Evolutionary conservation across 1,140 invertebrate species (phyloP), one percentile per base, ranked within the genome.

Genomic region (Olivierus martensii): DNA sequence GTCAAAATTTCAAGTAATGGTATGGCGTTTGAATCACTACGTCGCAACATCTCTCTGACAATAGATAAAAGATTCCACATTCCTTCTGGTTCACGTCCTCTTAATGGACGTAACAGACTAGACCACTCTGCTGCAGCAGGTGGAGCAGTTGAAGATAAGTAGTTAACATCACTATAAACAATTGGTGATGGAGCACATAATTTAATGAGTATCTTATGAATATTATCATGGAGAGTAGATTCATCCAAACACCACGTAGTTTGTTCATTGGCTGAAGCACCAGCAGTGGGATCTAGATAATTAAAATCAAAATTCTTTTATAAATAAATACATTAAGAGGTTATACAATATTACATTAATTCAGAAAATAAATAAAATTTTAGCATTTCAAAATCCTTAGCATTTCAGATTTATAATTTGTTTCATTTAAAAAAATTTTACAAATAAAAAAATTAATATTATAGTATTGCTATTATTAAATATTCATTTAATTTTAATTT

Each of bases 41-140:
- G 75, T 61, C 89, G 84, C 68, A 94, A 93, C 93, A 99, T 98
- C 73, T 98, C 94, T 3, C 92, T 76, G 1, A 98, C 92, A 53
- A 98, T 99, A 35, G 88, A 94, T 22, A 98, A 70, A 14, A 99
- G 72, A 73, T 98, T 99, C 90, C 91, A 94, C 85, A 98, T 93
- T 39, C 93, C 93, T 71, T 99, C 94, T 0, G 95, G 95, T 66
- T 99, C 94, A 28, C 92, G 74, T 0, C 93, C 92, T 7, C 93
- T 71, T 34, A 99, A 67, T 1, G 95, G 94, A 28, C 93, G 73
- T 49, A 99, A 69, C 19, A 98, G 68, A 28, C 86, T 93, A 17
- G 86, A 84, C 90, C 92, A 99, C 75, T 99, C 95, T 3, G 91
- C 83, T 0, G 94, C 90, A 3, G 92, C 92, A 7, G 93, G 92